Base-by-base conservation (phyloP, 2,888 invertebrate genomes). In the Archaeoteleia sp. region DNA sequence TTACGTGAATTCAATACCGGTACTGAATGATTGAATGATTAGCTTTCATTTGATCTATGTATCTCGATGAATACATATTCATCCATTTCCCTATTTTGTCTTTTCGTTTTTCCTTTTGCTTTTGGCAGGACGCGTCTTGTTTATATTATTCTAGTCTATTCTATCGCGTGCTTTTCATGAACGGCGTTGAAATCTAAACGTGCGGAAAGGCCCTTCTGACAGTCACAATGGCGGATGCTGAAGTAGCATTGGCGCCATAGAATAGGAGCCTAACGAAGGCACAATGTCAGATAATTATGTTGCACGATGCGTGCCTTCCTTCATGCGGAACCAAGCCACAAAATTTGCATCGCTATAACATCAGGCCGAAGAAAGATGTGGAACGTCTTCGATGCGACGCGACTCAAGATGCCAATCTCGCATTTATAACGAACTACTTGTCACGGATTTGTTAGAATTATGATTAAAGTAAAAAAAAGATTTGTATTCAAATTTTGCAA, bases 211-310 rank as follows among this genome's bases (percentile, higher is more conserved):
- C 62, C 10, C 6, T 17, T 49, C 27, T 15, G 42, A 34, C 43
- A 37, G 17, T 54, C 37, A 49, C 55, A 63, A 63, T 43, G 37
- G 29, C 2, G 9, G 49, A 54, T 43, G 55, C 48, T 55, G 55
- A 49, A 29, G 63, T 63, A 57, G 49, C 45, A 49, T 51, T 55
- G 55, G 57, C 53, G 58, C 42, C 65, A 40, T 65, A 74, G 76
- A 77, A 77, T 77, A 61, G 71, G 40, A 46, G 67, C 63, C 74
- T 77, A 75, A 77, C 75, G 77, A 77, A 77, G 71, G 67, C 69
- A 77, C 77, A 77, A 77, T 77, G 71, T 76, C 67, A 68, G 66
- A 73, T 74, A 77, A 77, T 77, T 77, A 76, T 77, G 72, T 72
- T 69, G 53, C 70, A 67, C 55, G 58, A 70, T 53, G 70, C 49